These are phyloP conservation scores for Zaprionus taronus DNA, from an alignment of 1,140 invertebrate genomes.

Conservation along the genomic window DNA sequence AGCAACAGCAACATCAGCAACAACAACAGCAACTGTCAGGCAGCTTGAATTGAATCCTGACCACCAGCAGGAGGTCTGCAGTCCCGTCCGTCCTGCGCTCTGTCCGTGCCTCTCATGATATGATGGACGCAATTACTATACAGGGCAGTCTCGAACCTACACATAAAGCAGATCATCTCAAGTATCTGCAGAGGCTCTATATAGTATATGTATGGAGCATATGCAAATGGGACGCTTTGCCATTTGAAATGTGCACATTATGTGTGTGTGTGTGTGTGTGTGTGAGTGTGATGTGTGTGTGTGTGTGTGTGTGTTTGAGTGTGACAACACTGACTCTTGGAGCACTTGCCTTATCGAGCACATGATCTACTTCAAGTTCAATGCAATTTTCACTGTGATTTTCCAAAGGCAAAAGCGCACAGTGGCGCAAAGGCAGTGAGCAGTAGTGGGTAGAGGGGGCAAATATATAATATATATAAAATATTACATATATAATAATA, in stretches of 20 bases:
- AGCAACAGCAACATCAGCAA: slow-evolving; percentile 7
- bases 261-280: background rate
- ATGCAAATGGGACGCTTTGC: slow-evolving; percentile 23
- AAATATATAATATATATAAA: too few relatives aligned
- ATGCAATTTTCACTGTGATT: background rate
- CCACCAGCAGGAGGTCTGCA: slow-evolving; percentile 24
- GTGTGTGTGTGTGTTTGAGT: slow-evolving; percentile 2
- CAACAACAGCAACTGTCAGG: slow-evolving; percentile 5
- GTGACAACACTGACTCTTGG: slow-evolving; percentile 9
- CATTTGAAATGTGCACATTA: slow-evolving; percentile 31
- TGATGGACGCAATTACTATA: slow-evolving; percentile 34
- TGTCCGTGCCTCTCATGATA: background rate
- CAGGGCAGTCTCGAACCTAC: slow-evolving; percentile 5
- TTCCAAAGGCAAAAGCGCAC: background rate
- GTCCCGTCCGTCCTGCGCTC: background rate
- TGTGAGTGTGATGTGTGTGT: too few relatives aligned
- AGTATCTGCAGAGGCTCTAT: background rate
- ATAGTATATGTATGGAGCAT: background rate
- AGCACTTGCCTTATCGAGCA: slow-evolving; percentile 1
- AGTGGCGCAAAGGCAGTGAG: background rate
- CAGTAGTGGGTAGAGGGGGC: background rate
- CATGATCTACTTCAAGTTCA: slow-evolving; percentile 1
- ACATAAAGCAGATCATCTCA: slow-evolving; percentile 13
- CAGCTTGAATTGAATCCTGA: slow-evolving; percentile 26
- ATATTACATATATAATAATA: too few relatives aligned